These are phyloP conservation scores for Gadus chalcogrammus DNA, from an alignment of 2,113 vertebrate genomes.

Conservation along the genomic window DNA sequence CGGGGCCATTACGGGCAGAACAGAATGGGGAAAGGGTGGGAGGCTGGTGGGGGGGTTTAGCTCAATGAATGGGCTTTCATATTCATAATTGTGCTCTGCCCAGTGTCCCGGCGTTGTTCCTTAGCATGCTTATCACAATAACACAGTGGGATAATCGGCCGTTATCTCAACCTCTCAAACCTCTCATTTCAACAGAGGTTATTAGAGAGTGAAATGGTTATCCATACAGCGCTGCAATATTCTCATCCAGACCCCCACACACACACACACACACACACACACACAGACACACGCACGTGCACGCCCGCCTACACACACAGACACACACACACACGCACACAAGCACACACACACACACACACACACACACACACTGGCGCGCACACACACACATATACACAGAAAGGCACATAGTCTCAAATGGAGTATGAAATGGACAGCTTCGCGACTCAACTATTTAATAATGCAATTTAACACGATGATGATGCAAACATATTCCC, in stretches of 20 bases:
- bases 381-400: too few relatives aligned
- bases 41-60: constrained; percentile 13
- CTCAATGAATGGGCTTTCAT: constrained; percentile 63
- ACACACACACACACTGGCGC: too few relatives aligned
- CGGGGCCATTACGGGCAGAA: constrained; percentile 48
- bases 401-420: constrained; percentile 12
- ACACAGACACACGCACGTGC: background rate
- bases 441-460: constrained; percentile 56
- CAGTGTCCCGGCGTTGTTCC: constrained; percentile 55
- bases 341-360: too few relatives aligned
- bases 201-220: constrained; percentile 59
- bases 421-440: constrained; percentile 49
- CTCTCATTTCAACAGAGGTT: constrained; percentile 62
- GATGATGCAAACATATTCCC: constrained; percentile 59
- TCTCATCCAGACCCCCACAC: constrained; percentile 20
- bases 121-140: constrained; percentile 61
- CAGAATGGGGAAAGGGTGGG: constrained; percentile 35
- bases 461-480: constrained; percentile 57
- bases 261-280: constrained; percentile 8
- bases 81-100: constrained; percentile 56
- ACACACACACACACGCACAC: too few relatives aligned
- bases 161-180: constrained; percentile 66
- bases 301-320: too few relatives aligned
- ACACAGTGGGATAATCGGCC: constrained; percentile 61
- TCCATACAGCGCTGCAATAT: constrained; percentile 40